These are phyloP conservation scores for Phrynosoma platyrhinos DNA, from an alignment of 2,113 vertebrate genomes.

Conservation along the genomic window DNA sequence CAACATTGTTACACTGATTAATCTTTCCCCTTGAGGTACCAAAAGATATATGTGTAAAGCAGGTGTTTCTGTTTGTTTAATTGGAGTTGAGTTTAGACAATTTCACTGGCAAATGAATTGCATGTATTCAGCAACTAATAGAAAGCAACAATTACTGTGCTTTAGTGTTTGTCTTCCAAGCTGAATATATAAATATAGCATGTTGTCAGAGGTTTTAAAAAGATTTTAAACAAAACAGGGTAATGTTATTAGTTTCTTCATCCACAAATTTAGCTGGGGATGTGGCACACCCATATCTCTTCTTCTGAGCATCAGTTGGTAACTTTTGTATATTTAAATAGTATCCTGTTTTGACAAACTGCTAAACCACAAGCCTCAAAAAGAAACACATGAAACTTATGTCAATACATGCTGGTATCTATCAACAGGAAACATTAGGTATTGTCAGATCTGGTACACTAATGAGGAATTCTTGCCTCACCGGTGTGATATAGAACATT, in stretches of 20 bases:
- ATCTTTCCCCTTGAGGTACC: slow-evolving; percentile 79
- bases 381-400: slow-evolving; percentile 66
- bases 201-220: slow-evolving; percentile 34
- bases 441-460: slow-evolving; percentile 41
- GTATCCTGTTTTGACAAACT: slow-evolving; percentile 91
- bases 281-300: slow-evolving; percentile 65
- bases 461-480: slow-evolving; percentile 52
- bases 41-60: slow-evolving; percentile 78
- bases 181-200: slow-evolving; percentile 76
- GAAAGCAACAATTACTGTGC: slow-evolving; percentile 80
- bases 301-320: slow-evolving; percentile 67
- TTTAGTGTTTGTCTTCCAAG: slow-evolving; percentile 74
- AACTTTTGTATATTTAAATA: slow-evolving; percentile 78
- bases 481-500: slow-evolving; percentile 37
- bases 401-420: slow-evolving; percentile 71
- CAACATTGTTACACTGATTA: slow-evolving; percentile 66
- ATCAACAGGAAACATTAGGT: slow-evolving; percentile 81
- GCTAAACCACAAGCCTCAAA: slow-evolving; percentile 84
- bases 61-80: slow-evolving; percentile 84
- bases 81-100: slow-evolving; percentile 79
- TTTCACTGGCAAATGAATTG: slow-evolving; percentile 79
- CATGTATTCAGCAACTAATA: slow-evolving; percentile 83
- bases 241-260: slow-evolving; percentile 70
- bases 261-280: slow-evolving; percentile 75
- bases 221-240: slow-evolving; percentile 47